These are phyloP conservation scores for Cistogaster globosa DNA, from an alignment of 2,888 invertebrate species.

Conservation along the genomic window DNA sequence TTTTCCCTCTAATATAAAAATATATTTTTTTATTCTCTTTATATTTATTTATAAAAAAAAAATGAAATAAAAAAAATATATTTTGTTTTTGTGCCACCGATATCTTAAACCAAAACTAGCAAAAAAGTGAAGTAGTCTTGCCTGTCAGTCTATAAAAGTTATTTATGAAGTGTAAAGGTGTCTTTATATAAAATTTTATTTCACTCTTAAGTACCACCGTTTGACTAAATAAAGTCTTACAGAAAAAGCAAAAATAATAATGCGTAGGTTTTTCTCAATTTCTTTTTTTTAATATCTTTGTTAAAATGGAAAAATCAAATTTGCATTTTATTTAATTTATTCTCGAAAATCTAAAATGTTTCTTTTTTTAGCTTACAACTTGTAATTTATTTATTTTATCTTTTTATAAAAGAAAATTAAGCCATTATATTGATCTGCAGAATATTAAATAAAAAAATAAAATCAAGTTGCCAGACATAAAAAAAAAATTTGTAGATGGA, in stretches of 20 bases:
- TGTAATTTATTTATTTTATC: conserved; percentile 49
- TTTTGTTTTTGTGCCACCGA: conserved; percentile 34
- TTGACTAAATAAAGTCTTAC: not conserved
- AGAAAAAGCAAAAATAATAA: conserved; percentile 5
- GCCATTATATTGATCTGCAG: not conserved
- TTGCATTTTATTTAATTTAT: conserved; percentile 49
- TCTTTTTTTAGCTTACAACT: conserved; percentile 12
- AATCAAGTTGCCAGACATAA: not conserved
- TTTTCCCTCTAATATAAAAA: conserved; percentile 2
- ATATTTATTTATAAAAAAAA: conserved; percentile 2
- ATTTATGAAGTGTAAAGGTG: conserved; percentile 65
- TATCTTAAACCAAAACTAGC: conserved; percentile 9
- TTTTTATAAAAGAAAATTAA: conserved; percentile 5
- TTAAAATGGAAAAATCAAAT: conserved; percentile 28
- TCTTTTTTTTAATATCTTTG: conserved; percentile 39
- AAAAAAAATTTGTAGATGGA: no score
- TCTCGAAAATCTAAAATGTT: conserved; percentile 21
- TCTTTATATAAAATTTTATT: conserved; percentile 23
- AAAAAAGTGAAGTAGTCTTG: conserved; percentile 34
- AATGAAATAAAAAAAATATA: not conserved
- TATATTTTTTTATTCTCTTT: conserved; percentile 12
- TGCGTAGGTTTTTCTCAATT: conserved; percentile 62
- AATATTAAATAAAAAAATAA: not conserved
- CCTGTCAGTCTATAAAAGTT: conserved; percentile 55
- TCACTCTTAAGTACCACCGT: conserved; percentile 14